Base-by-base conservation (phyloP, 2,888 invertebrate species). In the Mesochorus sp. region DNA sequence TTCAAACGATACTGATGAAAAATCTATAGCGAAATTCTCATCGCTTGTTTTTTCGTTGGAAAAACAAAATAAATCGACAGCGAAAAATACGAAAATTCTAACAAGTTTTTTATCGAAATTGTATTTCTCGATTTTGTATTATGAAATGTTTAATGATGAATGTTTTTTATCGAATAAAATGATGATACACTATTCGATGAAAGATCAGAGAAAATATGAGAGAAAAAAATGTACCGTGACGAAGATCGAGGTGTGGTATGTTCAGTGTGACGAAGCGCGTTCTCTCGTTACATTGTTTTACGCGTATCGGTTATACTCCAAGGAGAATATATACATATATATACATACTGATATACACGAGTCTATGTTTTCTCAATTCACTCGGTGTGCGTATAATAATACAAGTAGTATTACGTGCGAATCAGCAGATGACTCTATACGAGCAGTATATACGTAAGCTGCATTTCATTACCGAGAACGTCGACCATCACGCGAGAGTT, bases 391-490 rank as follows among this genome's bases (percentile, higher is more conserved):
- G 17, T 3, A 17, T 17, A n/a, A n/a, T n/a, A n/a, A n/a, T 12
- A 28, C n/a, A 3, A 21, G 1, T n/a, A n/a, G n/a, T n/a, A 12
- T 12, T 39, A 12, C 39, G 39, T 17, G 12, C 39, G 24, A 39
- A 59, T 4, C 39, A 28, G 17, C n/a, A n/a, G n/a, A n/a, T n/a
- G n/a, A n/a, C n/a, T n/a, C n/a, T n/a, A n/a, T n/a, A n/a, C n/a
- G n/a, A n/a, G n/a, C n/a, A n/a, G 26, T 37, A 34, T 37, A 51
- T 28, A 44, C 44, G 59, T 51, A 66, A 74, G 70, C 28, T 68
- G 44, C 19, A 53, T 70, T 78, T 78, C 74, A 78, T 78, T 78
- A 74, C 77, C 68, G 73, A 51, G 77, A 73, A 55, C 77, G 64
- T 73, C 73, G 77, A 57, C 68, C 73, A n/a, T n/a, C n/a, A 77